Conservation (phyloP, 2,888 invertebrate genomes). For the Fragum whitleyi region DNA sequence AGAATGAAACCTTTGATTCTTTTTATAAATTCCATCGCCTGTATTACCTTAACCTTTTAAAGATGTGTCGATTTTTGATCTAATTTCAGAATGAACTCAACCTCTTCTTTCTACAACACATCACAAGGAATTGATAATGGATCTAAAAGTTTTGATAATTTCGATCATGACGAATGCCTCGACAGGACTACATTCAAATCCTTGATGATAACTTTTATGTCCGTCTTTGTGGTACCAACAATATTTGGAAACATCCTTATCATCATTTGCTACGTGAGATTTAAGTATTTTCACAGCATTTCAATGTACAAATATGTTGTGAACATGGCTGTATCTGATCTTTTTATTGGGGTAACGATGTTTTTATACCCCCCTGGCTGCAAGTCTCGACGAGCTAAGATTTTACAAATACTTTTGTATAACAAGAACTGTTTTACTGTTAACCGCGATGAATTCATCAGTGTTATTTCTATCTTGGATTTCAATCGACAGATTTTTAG, state of each 20-base stretch:
- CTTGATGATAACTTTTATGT: not conserved
- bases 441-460: not conserved
- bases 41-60: no score
- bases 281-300: not conserved
- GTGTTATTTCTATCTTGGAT: conserved; percentile 2
- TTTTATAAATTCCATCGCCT: no score
- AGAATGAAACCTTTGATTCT: no score
- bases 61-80: no score
- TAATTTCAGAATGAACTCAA: conserved; percentile 3
- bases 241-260: not conserved
- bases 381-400: not conserved
- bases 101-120: not conserved
- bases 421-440: not conserved
- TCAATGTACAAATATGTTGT: conserved; percentile 8
- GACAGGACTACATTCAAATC: not conserved
- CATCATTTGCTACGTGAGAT: not conserved
- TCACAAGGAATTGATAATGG: not conserved
- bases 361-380: not conserved
- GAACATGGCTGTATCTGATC: not conserved
- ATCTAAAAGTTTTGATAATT: not conserved
- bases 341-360: not conserved
- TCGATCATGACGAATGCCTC: not conserved
- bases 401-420: conserved; percentile 3
- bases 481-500: conserved; percentile 8
- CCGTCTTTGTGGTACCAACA: not conserved